Percentiles rank a stretch among this genome's conserved stretches.
Evolutionary conservation across 2,888 invertebrate species (phyloP).

Genomic region (Crocallis elinguaria): DNA sequence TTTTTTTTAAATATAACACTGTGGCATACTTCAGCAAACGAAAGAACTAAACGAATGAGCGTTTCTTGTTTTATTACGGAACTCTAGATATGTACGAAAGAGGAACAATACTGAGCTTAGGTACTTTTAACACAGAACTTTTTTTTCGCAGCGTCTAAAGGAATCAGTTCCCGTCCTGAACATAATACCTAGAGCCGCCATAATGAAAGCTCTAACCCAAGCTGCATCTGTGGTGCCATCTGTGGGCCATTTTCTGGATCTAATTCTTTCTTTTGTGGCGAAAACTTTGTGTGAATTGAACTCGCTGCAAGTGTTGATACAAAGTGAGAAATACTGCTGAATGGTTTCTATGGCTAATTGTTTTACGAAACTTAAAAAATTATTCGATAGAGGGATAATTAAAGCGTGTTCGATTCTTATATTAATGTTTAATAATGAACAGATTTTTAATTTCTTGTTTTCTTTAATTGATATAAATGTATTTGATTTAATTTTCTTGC

Average conservation of each 20-base stretch:
- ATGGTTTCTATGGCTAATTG: background rate
- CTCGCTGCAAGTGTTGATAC: background rate
- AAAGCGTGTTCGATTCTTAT: too few relatives aligned
- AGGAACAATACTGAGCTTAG: background rate
- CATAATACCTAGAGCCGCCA: conserved; percentile 5
- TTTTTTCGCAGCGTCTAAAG: background rate
- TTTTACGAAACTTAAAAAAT: background rate
- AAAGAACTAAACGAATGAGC: too few relatives aligned
- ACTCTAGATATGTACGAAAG: too few relatives aligned
- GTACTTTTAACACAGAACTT: background rate
- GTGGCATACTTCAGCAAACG: too few relatives aligned
- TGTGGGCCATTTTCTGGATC: conserved; percentile 18
- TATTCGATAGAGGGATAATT: too few relatives aligned
- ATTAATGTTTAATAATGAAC: too few relatives aligned
- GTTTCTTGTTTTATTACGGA: too few relatives aligned
- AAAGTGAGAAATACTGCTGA: too few relatives aligned
- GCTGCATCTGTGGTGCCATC: conserved; percentile 11
- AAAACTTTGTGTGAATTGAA: background rate
- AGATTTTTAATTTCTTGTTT: too few relatives aligned
- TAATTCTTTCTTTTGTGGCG: conserved; percentile 18
- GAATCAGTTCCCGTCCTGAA: background rate
- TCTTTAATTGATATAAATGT: too few relatives aligned
- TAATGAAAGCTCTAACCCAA: background rate
- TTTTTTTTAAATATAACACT: too few relatives aligned
- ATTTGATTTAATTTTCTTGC: too few relatives aligned